A percentile compares a stretch with the other conserved stretches of the same genome.
phyloP scores from a whole-genome alignment of 1,140 invertebrate species.

The Drosophila quadrilineata region DNA sequence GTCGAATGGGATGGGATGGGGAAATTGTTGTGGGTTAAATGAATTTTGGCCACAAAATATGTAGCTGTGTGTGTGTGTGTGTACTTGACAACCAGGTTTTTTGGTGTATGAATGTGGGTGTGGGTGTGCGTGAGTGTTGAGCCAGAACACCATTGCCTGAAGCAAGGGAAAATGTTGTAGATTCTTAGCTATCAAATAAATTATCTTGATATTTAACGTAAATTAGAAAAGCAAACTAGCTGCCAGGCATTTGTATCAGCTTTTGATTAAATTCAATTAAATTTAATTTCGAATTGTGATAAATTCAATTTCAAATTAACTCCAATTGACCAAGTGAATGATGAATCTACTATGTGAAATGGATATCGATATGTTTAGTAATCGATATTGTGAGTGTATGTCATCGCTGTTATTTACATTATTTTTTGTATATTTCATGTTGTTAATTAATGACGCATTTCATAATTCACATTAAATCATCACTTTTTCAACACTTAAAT shows the following conservation, averaged over 20 bases:
- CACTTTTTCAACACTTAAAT: too few species aligned
- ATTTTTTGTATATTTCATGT: too few species aligned
- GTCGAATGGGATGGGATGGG: constrained; percentile 8
- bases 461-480: too few species aligned
- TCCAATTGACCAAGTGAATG: too few species aligned
- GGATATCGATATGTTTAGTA: too few species aligned
- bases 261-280: constrained; percentile 4
- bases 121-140: background rate
- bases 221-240: constrained; percentile 7
- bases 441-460: too few species aligned
- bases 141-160: constrained; percentile 24
- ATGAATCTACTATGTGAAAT: too few species aligned
- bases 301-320: too few species aligned
- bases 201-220: background rate
- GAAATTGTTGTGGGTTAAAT: constrained; percentile 22
- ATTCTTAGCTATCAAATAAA: constrained; percentile 16
- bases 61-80: background rate
- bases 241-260: background rate
- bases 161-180: constrained; percentile 12
- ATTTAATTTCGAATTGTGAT: constrained; percentile 2
- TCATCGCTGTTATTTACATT: too few species aligned
- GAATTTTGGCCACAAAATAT: constrained; percentile 4
- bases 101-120: background rate
- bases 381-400: too few species aligned
- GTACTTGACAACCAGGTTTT: background rate